Base-by-base conservation (phyloP, 2,113 vertebrate genomes). In the Microtus pennsylvanicus region DNA sequence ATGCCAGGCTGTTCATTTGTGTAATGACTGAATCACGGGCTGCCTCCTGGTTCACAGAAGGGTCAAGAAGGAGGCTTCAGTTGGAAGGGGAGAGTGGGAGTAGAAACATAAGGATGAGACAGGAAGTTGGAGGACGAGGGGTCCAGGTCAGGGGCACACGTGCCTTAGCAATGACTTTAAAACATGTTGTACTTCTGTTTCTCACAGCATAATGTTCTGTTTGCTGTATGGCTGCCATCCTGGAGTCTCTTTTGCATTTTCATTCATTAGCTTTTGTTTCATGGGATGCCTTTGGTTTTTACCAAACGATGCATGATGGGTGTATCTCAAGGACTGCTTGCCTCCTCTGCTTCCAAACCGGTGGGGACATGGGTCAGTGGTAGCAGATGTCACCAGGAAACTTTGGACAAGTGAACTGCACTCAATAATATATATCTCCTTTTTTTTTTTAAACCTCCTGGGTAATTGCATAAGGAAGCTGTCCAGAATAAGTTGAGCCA, bases 1-100 rank as follows among this genome's bases (percentile, higher is more conserved):
- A 30, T 13, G 22, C 38, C 14, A 10, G 61, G 81, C 55, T 76
- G 28, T 7, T n/a, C 75, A 87, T 89, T 91, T 98, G 95, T 94
- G 80, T 94, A 87, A 92, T 42, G 83, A 16, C 74, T 30, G 13
- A 16, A 24, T 87, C 69, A 75, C 0, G 1, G 52, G 75, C 63
- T 1, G 0, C 33, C 14, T 91, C 72, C 63, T 28, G 82, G 92
- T 74, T 95, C 91, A 94, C 22, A 0, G 0, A 22, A 89, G 63
- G 94, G 95, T 75, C 13, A 22, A 38, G 91, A 67, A 72, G 70
- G 47, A 22, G 30, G 42, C 22, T 3, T 26, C n/a, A 50, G n/a
- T 47, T 0, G 17, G 7, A 12, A 22, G 0, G 33, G 10, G 28
- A 11, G 4, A 10, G 33, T 0, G 33, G 33, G 28, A 2, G 2